Percentiles rank a stretch among this genome's conserved stretches.
These are phyloP conservation scores for Lepidochrysops patricia DNA, from an alignment of 2,888 invertebrate species.

Conservation along the genomic window DNA sequence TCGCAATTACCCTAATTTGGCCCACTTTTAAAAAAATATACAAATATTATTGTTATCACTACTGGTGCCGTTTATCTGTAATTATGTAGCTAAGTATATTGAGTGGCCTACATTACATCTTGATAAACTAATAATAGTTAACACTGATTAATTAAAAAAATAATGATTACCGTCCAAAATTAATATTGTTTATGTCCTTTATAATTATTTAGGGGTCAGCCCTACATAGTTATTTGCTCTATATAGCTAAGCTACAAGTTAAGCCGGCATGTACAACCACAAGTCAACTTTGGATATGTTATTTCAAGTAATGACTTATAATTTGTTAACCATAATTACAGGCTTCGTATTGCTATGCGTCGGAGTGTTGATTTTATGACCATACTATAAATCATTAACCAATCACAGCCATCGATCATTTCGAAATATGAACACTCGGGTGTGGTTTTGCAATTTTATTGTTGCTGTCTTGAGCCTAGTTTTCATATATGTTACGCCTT, in stretches of 20 bases:
- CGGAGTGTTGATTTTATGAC: constrained; percentile 7
- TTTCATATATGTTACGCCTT: too few species aligned
- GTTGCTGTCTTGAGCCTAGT: background rate
- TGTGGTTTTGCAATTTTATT: background rate
- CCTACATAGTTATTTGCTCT: constrained; percentile 6
- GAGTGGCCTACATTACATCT: too few species aligned
- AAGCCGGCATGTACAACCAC: background rate
- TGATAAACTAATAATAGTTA: too few species aligned
- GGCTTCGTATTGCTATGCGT: background rate
- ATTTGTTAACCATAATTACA: constrained; percentile 9
- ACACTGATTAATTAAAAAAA: too few species aligned
- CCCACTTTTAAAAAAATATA: background rate
- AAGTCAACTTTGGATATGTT: constrained; percentile 9
- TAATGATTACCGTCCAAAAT: background rate
- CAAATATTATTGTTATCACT: too few species aligned
- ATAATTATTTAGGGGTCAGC: background rate
- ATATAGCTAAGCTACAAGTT: constrained; percentile 4
- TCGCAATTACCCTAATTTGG: constrained; percentile 22
- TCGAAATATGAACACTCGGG: background rate
- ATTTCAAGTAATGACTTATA: constrained; percentile 3
- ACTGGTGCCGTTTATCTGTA: too few species aligned
- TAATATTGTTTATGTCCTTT: background rate
- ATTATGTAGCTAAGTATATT: too few species aligned
- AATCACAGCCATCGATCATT: background rate
- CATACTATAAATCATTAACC: background rate